Evolutionary conservation across 2,888 invertebrate species (phyloP).

Genomic region (Esperia sulphurella): DNA sequence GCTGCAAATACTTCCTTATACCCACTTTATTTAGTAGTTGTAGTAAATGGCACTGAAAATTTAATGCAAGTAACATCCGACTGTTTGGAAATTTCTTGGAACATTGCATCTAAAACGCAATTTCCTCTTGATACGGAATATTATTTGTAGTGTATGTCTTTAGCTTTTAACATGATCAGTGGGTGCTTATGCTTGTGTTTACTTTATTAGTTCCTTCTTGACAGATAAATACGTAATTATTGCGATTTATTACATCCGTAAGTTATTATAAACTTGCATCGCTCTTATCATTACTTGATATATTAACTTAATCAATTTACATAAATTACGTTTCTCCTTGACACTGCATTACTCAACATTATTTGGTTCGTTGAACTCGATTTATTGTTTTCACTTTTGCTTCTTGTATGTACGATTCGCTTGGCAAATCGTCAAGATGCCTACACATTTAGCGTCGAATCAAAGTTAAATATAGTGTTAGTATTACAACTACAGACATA

Average conservation of each 20-base stretch:
- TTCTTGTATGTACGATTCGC: slow-evolving; percentile 26
- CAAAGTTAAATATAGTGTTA: slow-evolving; percentile 24
- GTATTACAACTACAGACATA: slow-evolving; percentile 6
- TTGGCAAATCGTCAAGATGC: slow-evolving; percentile 46
- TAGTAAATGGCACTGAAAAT: background rate
- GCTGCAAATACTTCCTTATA: background rate
- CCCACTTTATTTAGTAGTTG: background rate
- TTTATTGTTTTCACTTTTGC: slow-evolving; percentile 28
- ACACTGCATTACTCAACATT: slow-evolving; percentile 13
- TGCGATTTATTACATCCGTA: slow-evolving; percentile 35
- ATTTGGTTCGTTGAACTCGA: slow-evolving; percentile 41
- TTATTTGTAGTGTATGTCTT: too few species aligned
- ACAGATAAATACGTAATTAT: background rate
- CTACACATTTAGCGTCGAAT: slow-evolving; percentile 29
- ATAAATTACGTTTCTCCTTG: slow-evolving; percentile 8
- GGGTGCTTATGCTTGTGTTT: too few species aligned
- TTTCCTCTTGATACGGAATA: background rate
- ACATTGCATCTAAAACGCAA: background rate
- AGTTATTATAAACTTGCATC: slow-evolving; percentile 25
- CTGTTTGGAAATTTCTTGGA: background rate
- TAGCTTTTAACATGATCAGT: too few species aligned
- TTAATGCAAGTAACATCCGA: background rate
- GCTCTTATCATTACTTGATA: slow-evolving; percentile 30
- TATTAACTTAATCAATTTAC: slow-evolving; percentile 16
- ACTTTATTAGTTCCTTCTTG: too few species aligned